phyloP scores from a whole-genome alignment of 2,888 invertebrate genomes.

The Lithophane ornitopus region DNA sequence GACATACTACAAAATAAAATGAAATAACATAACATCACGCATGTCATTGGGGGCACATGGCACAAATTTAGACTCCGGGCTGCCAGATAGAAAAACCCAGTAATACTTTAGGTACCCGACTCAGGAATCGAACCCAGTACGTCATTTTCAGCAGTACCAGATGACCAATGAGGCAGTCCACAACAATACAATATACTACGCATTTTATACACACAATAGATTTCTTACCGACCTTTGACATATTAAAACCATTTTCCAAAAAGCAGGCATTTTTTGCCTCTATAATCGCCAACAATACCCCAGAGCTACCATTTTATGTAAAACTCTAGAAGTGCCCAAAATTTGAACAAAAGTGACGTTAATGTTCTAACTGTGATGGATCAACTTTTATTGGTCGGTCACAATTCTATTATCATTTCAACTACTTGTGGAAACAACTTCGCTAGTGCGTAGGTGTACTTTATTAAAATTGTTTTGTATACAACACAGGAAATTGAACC shows the following conservation, averaged over 20 bases:
- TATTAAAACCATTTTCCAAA: slow-evolving; percentile 53
- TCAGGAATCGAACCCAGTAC: neutral
- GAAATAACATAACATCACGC: neutral
- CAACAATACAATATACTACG: slow-evolving; percentile 36
- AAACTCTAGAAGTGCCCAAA: slow-evolving; percentile 7
- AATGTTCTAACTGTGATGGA: slow-evolving; percentile 10
- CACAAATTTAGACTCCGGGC: neutral
- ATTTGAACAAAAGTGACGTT: neutral
- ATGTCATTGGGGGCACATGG: neutral
- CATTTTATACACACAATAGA: slow-evolving; percentile 44
- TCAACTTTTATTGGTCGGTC: slow-evolving; percentile 44
- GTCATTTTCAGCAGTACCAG: too few relatives aligned
- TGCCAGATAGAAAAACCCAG: neutral
- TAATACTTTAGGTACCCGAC: neutral
- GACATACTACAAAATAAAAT: neutral
- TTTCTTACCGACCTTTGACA: slow-evolving; percentile 46
- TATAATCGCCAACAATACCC: slow-evolving; percentile 35
- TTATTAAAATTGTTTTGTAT: slow-evolving; percentile 47
- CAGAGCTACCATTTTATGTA: slow-evolving; percentile 21
- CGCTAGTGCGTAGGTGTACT: slow-evolving; percentile 63
- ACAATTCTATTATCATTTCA: slow-evolving; percentile 64
- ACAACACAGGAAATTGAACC: slow-evolving; percentile 32
- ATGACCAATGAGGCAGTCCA: neutral
- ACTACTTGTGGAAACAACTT: slow-evolving; percentile 63
- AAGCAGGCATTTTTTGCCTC: slow-evolving; percentile 38